A percentile compares a stretch with the other conserved stretches of the same genome.
phyloP scores from a whole-genome alignment of 2,888 invertebrate genomes.

The Notodonta ziczac region DNA sequence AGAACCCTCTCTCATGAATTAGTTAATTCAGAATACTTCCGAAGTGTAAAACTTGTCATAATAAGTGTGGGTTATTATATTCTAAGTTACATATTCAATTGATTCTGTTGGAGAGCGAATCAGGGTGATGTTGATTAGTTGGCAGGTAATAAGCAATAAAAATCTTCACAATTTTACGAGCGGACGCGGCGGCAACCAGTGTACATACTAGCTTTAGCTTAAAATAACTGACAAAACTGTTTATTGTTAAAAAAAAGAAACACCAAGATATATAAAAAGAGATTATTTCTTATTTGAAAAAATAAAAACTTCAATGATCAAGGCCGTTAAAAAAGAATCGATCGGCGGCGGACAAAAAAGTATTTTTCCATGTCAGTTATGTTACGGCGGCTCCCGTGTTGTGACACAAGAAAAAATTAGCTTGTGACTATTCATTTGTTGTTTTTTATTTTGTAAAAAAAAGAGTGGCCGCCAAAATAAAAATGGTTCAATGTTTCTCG shows the following conservation, averaged over 20 bases:
- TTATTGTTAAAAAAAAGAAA: slow-evolving; percentile 23
- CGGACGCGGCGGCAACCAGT: slow-evolving; percentile 14
- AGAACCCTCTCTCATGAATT: too few relatives aligned
- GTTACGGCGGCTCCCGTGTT: slow-evolving; percentile 64
- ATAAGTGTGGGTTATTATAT: too few relatives aligned
- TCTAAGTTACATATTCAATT: too few relatives aligned
- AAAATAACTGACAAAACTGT: slow-evolving; percentile 6
- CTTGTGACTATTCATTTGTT: slow-evolving; percentile 57
- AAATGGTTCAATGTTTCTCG: slow-evolving; percentile 55
- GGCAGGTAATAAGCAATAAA: slow-evolving; percentile 30
- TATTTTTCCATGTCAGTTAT: slow-evolving; percentile 75
- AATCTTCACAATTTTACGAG: slow-evolving; percentile 11
- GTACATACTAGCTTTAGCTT: slow-evolving; percentile 36
- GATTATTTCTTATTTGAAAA: slow-evolving; percentile 32
- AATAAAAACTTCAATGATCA: slow-evolving; percentile 22
- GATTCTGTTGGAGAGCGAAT: too few relatives aligned
- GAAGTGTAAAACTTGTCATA: too few relatives aligned
- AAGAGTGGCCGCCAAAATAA: slow-evolving; percentile 69
- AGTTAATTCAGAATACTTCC: too few relatives aligned
- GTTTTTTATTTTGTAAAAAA: slow-evolving; percentile 68
- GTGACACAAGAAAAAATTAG: slow-evolving; percentile 77
- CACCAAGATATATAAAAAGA: slow-evolving; percentile 19
- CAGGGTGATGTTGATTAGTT: background rate
- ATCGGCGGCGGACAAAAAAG: slow-evolving; percentile 65
- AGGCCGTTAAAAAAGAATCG: slow-evolving; percentile 33